Base-by-base conservation (phyloP, 1,140 invertebrate genomes). In the Cotesia typhae region DNA sequence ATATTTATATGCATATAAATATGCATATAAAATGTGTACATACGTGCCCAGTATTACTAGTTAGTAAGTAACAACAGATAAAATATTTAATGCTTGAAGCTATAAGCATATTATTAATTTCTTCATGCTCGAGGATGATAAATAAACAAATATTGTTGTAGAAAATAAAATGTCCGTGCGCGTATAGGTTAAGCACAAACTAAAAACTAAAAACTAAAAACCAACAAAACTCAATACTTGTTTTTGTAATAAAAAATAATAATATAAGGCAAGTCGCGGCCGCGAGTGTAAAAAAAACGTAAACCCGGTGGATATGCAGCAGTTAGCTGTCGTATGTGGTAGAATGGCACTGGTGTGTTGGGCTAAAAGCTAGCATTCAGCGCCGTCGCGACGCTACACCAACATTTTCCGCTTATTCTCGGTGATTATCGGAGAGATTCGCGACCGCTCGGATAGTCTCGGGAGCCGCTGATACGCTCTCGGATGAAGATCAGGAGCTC, bases 331-430 rank as follows among this genome's bases (percentile, higher is more conserved):
- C 81, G 80, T 47, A 47, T 47, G 41, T 47, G 10, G 20, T 59
- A 14, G 17, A 78, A 82, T 81, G 80, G 81, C 81, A 82, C 81
- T 82, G 81, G 76, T 78, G 80, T 79, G 41, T 47, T 47, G 41
- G 10, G 41, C 41, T 47, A 47, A 47, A 7, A 47, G 41, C 5
- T 77, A 82, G 80, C 79, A 79, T 79, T 60, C 70, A 67, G 61
- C 74, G 67, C 67, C 70, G 74, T 72, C 51, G 51, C 69, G 73
- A 71, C 51, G 55, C 9, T 59, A 67, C 28, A 51, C 66, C n/a
- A 55, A 67, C 14, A 67, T 55, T 52, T 53, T 55, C 41, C 79
- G 78, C 53, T 73, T 38, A 59, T 60, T 71, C 74, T 81, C 81
- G 81, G 78, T 57, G 70, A 41, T 36, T 60, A 70, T 79, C 81